phyloP scores from a whole-genome alignment of 2,113 vertebrate genomes.

The Siniperca chuatsi region DNA sequence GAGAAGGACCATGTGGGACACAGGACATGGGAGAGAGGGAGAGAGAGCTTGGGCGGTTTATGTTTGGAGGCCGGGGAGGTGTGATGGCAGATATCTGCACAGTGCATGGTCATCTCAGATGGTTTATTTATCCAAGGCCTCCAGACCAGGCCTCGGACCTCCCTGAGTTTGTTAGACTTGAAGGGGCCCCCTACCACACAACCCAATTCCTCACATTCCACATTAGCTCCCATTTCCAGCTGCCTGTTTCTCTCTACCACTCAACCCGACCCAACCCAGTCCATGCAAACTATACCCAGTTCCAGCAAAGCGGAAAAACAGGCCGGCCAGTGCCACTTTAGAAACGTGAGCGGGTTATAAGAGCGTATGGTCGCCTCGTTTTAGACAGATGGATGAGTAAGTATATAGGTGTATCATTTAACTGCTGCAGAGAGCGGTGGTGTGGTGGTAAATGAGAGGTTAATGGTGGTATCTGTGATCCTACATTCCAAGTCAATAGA shows the following conservation, averaged over 20 bases:
- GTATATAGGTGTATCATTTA: conserved; percentile 1
- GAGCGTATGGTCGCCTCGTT: not conserved
- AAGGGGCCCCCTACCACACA: conserved; percentile 86
- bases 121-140: conserved; percentile 89
- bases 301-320: conserved; percentile 42
- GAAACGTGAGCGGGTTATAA: conserved; percentile 8
- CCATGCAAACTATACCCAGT: conserved; percentile 39
- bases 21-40: conserved; percentile 46
- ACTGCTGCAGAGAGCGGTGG: not conserved
- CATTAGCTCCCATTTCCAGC: conserved; percentile 87
- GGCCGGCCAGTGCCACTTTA: conserved; percentile 8
- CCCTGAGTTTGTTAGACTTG: conserved; percentile 91
- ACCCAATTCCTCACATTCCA: conserved; percentile 88
- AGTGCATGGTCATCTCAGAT: conserved; percentile 86
- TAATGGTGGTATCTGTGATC: not conserved
- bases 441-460: not conserved
- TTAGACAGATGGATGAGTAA: conserved; percentile 24
- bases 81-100: conserved; percentile 88
- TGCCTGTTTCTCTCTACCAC: conserved; percentile 80
- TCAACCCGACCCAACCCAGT: conserved; percentile 67
- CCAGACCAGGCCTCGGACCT: conserved; percentile 87
- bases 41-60: conserved; percentile 67
- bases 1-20: conserved; percentile 51
- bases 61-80: conserved; percentile 77
- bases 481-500: not conserved